Base-by-base conservation (phyloP, 2,113 vertebrate species). In the Chaetodon trifascialis region DNA sequence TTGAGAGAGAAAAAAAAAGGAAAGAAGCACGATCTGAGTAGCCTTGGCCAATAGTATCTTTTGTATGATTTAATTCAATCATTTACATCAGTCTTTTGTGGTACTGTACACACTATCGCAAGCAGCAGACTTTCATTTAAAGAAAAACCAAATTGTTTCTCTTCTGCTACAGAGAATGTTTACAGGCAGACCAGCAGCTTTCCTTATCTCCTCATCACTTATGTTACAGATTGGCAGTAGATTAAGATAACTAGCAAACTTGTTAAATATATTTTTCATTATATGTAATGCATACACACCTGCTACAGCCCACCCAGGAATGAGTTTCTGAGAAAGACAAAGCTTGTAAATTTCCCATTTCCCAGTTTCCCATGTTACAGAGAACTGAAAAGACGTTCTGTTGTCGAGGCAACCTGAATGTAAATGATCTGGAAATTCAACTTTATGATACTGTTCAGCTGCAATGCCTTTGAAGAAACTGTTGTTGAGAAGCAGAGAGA, bases 341-440 rank as follows among this genome's bases (percentile, higher is more conserved):
- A 52, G 79, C 79, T 82, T 83, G 74, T 83, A 87, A 90, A 90
- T 85, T 67, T 76, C 76, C n/a, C n/a, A n/a, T n/a, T n/a, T n/a
- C n/a, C n/a, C n/a, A 36, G 63, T 79, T 87, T 82, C 65, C 73
- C 66, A 55, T 83, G 82, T 88, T 87, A 88, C 15, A 25, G 72
- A 54, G 54, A 63, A 68, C 64, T 76, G 82, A 82, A 89, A 86
- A 67, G 82, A 80, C 64, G n/a, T 83, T 78, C 56, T 84, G 69
- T 80, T 90, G 85, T 82, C 74, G 88, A 83, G 85, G 78, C 73
- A 84, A 80, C 71, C 76, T 82, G 87, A 88, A 91, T 84, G 60
- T 86, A 84, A 88, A 85, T 86, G 66, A 82, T 85, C 70, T 91
- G 67, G 73, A 93, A 90, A 91, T 85, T 65, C 83, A 86, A 69